Base-by-base conservation (phyloP, 2,888 invertebrate species). In the Pollenia angustigena region DNA sequence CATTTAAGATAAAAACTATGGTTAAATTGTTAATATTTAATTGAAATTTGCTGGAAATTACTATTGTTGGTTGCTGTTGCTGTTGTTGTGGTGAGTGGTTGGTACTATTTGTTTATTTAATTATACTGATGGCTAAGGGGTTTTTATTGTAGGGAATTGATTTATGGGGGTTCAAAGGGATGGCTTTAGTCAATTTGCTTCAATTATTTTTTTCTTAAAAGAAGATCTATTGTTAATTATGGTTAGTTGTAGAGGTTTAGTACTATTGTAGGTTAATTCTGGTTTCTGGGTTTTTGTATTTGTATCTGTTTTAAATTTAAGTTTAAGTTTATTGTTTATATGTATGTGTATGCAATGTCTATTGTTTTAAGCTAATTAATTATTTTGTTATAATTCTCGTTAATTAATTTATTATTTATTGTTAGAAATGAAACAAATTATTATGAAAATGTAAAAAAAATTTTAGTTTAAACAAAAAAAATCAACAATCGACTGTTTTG, bases 401-500 rank as follows among this genome's bases (percentile, higher is more conserved):
- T 18, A 60, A 52, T 68, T 52, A n/a, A 68, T 40, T 42, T n/a
- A 18, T 44, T 16, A 60, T 12, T 42, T 40, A 6, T 52, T 44
- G 8, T 54, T 40, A 14, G 32, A n/a, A 42, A 32, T 8, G 10
- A 23, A 44, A 56, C 14, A 54, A 56, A n/a, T 46, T n/a, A 16
- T 71, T 9, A 56, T 18, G 42, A 14, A 54, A 71, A 69, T 56
- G 69, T 0, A 42, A 71, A 62, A 16, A 8, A 60, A 69, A 12
- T 50, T 71, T 56, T 1, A 16, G 50, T 68, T 42, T 50, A 78
- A 79, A 78, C 42, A 71, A 78, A 86, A 80, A 23, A 71, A 83
- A 83, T 83, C 58, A 83, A 86, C 87, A 87, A 87, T 87, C 87
- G 87, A 87, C 87, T 87, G 84, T 78, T 78, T 85, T 71, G 54